Conservation (phyloP, 1,140 invertebrate species). For the Lepidurus couesii region DNA sequence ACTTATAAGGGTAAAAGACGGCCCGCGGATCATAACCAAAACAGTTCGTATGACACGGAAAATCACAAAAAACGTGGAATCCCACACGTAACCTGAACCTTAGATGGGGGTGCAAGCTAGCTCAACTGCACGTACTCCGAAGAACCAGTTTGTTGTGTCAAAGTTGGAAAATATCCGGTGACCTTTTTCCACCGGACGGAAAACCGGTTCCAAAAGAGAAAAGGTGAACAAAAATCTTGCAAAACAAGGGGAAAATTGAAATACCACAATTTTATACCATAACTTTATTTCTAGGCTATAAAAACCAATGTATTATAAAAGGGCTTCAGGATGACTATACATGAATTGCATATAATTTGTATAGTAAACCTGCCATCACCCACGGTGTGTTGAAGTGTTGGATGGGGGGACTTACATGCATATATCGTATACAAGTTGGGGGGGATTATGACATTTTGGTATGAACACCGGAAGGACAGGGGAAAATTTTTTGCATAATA, state of each 20-base stretch:
- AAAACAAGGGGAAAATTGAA: neutral
- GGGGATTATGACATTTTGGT: neutral
- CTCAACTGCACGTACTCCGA: neutral
- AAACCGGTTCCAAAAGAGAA: neutral
- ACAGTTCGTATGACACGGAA: neutral
- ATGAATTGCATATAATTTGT: slow-evolving; percentile 11
- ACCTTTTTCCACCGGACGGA: neutral
- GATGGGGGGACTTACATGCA: neutral
- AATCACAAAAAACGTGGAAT: neutral
- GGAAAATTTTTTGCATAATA: neutral
- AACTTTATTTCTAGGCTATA: neutral
- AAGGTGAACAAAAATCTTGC: neutral
- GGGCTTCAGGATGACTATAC: neutral
- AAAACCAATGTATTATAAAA: slow-evolving; percentile 20
- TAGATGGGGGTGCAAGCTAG: neutral
- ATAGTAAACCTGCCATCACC: neutral
- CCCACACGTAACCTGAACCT: neutral
- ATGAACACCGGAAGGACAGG: neutral
- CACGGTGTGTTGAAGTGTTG: neutral
- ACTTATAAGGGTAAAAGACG: slow-evolving; percentile 6
- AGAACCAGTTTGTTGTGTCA: neutral
- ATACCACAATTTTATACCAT: too few relatives aligned
- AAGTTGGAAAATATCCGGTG: neutral
- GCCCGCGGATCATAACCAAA: neutral
- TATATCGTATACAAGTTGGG: neutral